These are phyloP conservation scores for Callyntrura guangdongensis DNA, from an alignment of 2,888 invertebrate species.

Conservation along the genomic window DNA sequence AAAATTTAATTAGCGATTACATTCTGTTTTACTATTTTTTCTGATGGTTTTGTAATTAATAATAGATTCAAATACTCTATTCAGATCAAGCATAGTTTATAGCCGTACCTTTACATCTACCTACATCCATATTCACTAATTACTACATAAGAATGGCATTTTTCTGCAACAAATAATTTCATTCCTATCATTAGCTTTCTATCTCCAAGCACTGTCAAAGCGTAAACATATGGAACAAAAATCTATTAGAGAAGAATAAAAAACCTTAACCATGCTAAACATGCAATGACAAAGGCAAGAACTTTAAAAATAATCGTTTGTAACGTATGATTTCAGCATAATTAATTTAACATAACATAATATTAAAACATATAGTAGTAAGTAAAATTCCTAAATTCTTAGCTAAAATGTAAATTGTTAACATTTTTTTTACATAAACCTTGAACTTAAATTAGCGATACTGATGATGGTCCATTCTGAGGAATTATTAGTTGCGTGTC, in stretches of 20 bases:
- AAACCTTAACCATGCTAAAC: neutral
- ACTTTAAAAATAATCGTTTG: constrained; percentile 36
- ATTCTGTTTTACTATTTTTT: neutral
- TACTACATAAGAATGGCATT: constrained; percentile 12
- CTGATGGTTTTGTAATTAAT: neutral
- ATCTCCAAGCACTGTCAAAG: neutral
- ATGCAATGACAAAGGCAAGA: constrained; percentile 11
- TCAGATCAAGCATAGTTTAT: constrained; percentile 40
- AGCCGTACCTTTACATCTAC: neutral
- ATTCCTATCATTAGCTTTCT: neutral
- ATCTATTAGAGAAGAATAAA: constrained; percentile 26
- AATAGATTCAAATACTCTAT: neutral
- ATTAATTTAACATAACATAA: neutral
- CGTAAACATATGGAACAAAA: constrained; percentile 1
- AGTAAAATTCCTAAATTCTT: neutral
- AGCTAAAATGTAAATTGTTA: neutral
- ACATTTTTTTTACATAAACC: neutral
- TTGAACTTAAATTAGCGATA: constrained; percentile 10
- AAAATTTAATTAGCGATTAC: neutral
- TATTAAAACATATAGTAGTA: neutral
- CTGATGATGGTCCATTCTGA: constrained; percentile 71
- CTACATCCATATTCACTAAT: neutral
- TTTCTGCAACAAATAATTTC: neutral
- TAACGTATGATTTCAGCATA: neutral
- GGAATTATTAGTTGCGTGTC: constrained; percentile 67